A percentile compares a stretch with the other conserved stretches of the same genome.
Conservation (phyloP, 2,797 vertebrate genomes). For the Sebastes trivittatus region DNA sequence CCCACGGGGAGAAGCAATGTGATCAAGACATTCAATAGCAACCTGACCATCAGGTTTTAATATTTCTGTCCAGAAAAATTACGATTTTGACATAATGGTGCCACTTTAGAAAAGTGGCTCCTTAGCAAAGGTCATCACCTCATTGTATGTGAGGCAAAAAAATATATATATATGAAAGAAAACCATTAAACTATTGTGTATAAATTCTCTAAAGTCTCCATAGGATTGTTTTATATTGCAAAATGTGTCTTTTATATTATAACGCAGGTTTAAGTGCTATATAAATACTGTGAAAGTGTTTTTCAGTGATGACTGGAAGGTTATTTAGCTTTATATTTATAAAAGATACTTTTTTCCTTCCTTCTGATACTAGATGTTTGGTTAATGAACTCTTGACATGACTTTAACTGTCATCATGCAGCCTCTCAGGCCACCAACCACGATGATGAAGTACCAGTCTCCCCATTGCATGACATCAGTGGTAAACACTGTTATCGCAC, state of each 20-base stretch:
- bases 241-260: too few species aligned
- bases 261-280: too few species aligned
- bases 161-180: neutral
- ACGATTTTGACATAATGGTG: neutral
- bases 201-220: neutral
- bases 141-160: neutral
- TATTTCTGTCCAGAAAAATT: neutral
- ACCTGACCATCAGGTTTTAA: neutral
- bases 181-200: neutral
- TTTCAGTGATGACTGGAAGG: neutral
- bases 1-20: neutral
- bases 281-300: too few species aligned
- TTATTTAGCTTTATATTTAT: neutral
- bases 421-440: neutral
- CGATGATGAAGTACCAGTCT: neutral
- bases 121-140: neutral
- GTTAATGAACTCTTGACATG: neutral
- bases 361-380: neutral
- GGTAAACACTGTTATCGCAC: slow-evolving; percentile 6
- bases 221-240: neutral
- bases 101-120: neutral
- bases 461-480: slow-evolving; percentile 5
- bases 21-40: neutral
- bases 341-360: neutral
- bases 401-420: neutral